These are phyloP conservation scores for Axinella damicornis DNA, from an alignment of 37 sponge, comb jelly and placozoan genomes.

Conservation along the genomic window DNA sequence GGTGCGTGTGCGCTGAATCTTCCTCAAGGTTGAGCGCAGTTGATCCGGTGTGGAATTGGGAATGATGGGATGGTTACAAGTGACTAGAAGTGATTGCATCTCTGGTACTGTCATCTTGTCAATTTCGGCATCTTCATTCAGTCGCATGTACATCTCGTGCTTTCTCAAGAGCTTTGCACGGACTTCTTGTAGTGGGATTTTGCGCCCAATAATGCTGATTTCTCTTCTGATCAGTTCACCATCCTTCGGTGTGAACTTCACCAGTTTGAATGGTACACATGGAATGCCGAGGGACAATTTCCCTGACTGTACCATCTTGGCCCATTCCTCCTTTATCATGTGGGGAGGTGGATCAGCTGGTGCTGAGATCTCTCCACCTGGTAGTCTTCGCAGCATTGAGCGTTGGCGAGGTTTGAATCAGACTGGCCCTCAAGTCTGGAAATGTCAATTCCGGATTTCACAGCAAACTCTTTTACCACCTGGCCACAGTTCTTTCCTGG, in stretches of 20 bases:
- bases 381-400: neutral
- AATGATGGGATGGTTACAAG: neutral
- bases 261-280: constrained; percentile 11
- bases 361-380: constrained; percentile 10
- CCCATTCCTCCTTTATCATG: constrained; percentile 9
- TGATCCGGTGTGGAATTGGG: neutral
- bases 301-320: constrained; percentile 18
- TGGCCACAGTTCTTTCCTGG: too few species aligned
- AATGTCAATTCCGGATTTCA: constrained; percentile 5
- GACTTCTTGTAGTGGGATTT: constrained; percentile 33
- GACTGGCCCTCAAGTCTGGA: neutral
- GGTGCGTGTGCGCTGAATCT: constrained; percentile 21
- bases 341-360: constrained; percentile 11
- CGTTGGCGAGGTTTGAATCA: neutral
- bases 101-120: constrained; percentile 18
- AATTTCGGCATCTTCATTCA: constrained; percentile 27
- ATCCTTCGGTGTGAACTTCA: neutral
- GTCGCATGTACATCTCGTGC: constrained; percentile 42
- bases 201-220: constrained; percentile 13
- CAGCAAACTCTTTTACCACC: constrained; percentile 25
- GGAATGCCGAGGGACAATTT: constrained; percentile 9
- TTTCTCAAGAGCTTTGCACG: constrained; percentile 8
- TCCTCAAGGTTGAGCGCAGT: neutral
- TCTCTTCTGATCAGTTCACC: constrained; percentile 24
- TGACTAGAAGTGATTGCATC: too few species aligned